Evolutionary conservation across 92 coral and sea anemone genomes (phyloP).

Genomic region (Pocillopora meandrina): DNA sequence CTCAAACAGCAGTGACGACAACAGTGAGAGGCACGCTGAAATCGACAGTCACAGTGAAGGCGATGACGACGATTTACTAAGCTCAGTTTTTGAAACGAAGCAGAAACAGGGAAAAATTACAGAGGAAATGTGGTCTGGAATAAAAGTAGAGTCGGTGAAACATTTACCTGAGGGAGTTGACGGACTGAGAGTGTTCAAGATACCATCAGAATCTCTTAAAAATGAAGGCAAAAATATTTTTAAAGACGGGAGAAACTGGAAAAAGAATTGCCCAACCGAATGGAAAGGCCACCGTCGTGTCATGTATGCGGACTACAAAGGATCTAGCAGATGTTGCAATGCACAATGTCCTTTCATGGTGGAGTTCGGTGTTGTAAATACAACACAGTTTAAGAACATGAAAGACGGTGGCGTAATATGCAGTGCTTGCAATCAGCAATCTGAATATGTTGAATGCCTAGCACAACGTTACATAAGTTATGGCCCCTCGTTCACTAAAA

Average conservation of each 20-base stretch:
- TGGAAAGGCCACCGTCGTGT: constrained; percentile 59
- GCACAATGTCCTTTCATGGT: constrained; percentile 40
- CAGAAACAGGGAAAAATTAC: constrained; percentile 35
- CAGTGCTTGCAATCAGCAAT: constrained; percentile 35
- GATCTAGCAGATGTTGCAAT: constrained; percentile 65
- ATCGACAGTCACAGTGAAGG: no score
- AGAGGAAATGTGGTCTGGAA: constrained; percentile 46
- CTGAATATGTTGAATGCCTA: constrained; percentile 48
- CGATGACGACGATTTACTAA: no score
- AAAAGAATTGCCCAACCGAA: constrained; percentile 50
- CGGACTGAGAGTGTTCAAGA: constrained; percentile 39
- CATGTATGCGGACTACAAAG: constrained; percentile 61
- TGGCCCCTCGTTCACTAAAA: constrained; percentile 19
- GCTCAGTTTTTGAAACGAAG: no score
- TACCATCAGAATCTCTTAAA: constrained; percentile 10
- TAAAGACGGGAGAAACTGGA: constrained; percentile 70
- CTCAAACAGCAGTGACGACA: no score
- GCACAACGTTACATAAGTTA: constrained; percentile 58
- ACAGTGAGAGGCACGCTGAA: no score
- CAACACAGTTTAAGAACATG: constrained; percentile 54
- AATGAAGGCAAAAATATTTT: constrained; percentile 29
- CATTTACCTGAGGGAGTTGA: constrained; percentile 49
- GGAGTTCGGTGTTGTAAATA: constrained; percentile 63
- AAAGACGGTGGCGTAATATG: constrained; percentile 32
- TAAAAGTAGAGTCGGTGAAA: constrained; percentile 33